Evolutionary conservation across 1,140 invertebrate species (phyloP), one percentile per base, ranked within the genome.

Genomic region (Diabrotica undecimpunctata): DNA sequence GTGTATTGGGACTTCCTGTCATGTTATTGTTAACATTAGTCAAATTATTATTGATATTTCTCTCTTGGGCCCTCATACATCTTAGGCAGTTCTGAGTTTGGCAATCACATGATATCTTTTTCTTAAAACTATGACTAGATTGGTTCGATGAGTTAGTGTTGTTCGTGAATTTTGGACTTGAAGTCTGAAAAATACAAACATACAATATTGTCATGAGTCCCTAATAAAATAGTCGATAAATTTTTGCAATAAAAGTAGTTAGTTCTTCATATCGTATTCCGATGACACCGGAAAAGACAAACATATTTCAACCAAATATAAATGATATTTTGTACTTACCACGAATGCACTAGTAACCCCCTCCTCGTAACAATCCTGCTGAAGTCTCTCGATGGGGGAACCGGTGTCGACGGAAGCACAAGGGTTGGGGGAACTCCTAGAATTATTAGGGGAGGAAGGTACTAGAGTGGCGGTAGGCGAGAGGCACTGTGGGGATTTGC

Each of bases 1-100:
- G 72, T 5, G 77, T 83, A 65, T 77, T 78, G 13, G 66, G 59
- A 62, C 67, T 73, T n/a, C 66, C 65, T 5, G 66, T 70, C 5
- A 66, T 65, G 63, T 74, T 75, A 66, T 73, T 75, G 61, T 73
- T 74, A 52, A 72, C 73, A 64, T 74, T 75, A 54, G 53, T 73
- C 46, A 70, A 54, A 67, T 77, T 74, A 66, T 78, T 76, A 55
- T 77, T 77, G 54, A 67, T 69, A 41, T 70, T 74, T 38, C 70
- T 71, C 39, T 75, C 72, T 59, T 73, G 65, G 14, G 68, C 70
- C 56, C 70, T 73, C 12, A 71, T 57, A 62, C 75, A 75, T 61
- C 71, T 75, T 46, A 65, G 66, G 58, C 73, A 75, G 55, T 70
- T 72, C 61, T 71, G 73, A 59, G 70, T 73, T 62, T 66, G 64